Percentiles rank a stretch among this genome's conserved stretches.
Evolutionary conservation across 2,888 invertebrate species (phyloP).

Genomic region (Cepaea hortensis): DNA sequence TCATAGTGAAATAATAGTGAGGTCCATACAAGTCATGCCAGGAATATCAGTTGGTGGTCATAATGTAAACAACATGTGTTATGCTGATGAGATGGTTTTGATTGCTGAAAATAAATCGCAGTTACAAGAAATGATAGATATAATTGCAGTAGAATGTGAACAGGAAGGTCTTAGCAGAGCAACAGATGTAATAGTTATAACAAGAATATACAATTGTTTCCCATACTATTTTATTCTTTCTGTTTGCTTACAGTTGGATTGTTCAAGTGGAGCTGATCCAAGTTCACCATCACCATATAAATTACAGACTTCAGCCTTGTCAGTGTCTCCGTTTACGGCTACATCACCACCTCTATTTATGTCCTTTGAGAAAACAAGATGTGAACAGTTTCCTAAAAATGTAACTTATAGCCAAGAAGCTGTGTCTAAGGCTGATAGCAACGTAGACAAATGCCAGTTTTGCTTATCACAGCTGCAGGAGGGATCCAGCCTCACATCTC

Average conservation of each 20-base stretch:
- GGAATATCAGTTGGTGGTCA: too few species aligned
- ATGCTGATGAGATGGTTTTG: too few species aligned
- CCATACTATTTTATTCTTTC: not conserved
- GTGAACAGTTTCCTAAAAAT: slow-evolving; percentile 31
- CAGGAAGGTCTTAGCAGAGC: too few species aligned
- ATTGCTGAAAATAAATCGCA: too few species aligned
- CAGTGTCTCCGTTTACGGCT: not conserved
- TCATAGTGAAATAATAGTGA: too few species aligned
- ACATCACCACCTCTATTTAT: slow-evolving; percentile 1
- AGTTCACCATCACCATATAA: not conserved
- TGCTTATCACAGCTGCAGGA: slow-evolving; percentile 16
- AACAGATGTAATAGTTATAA: too few species aligned
- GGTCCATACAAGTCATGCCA: too few species aligned
- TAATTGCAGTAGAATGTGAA: too few species aligned
- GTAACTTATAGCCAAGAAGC: not conserved
- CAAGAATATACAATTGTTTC: too few species aligned
- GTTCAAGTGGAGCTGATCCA: not conserved
- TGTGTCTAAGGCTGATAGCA: slow-evolving; percentile 2
- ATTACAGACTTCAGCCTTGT: slow-evolving; percentile 19
- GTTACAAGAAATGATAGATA: too few species aligned
- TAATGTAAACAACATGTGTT: too few species aligned
- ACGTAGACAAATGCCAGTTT: slow-evolving; percentile 32
- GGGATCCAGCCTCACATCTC: not conserved
- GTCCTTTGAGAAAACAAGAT: slow-evolving; percentile 21
- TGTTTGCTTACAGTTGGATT: slow-evolving; percentile 16